A percentile compares a stretch with the other conserved stretches of the same genome.
Evolutionary conservation across 1,140 invertebrate genomes (phyloP).

Genomic region (Plectrocnemia conspersa): DNA sequence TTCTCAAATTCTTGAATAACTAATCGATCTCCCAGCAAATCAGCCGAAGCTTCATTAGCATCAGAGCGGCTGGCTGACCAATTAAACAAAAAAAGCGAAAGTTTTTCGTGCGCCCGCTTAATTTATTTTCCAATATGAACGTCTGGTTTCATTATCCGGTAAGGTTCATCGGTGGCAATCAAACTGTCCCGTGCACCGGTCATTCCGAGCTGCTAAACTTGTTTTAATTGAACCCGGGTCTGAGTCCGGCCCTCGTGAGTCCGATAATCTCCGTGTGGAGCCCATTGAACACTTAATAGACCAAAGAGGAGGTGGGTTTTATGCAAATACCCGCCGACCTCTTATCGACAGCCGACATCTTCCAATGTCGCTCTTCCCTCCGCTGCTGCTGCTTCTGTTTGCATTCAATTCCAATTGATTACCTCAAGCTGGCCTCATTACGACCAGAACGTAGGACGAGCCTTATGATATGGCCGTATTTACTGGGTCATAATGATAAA

Average conservation of each 20-base stretch:
- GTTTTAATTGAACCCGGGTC: slow-evolving; percentile 32
- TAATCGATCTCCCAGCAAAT: too few species aligned
- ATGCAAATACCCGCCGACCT: slow-evolving; percentile 22
- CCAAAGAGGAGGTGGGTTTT: slow-evolving; percentile 28
- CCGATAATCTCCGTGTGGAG: slow-evolving; percentile 26
- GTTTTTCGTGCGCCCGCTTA: too few species aligned
- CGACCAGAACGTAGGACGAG: neutral
- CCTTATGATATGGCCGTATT: too few species aligned
- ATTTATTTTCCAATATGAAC: neutral
- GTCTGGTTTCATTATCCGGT: slow-evolving; percentile 11
- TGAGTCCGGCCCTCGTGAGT: slow-evolving; percentile 17
- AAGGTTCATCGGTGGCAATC: neutral
- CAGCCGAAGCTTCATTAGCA: too few species aligned
- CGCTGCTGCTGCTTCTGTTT: too few species aligned
- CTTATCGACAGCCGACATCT: slow-evolving; percentile 7
- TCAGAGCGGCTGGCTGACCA: too few species aligned
- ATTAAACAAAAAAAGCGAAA: too few species aligned
- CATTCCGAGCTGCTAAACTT: slow-evolving; percentile 16
- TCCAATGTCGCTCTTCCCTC: neutral
- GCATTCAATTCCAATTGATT: too few species aligned
- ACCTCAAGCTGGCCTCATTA: slow-evolving; percentile 3
- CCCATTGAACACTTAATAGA: slow-evolving; percentile 34
- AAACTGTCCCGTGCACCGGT: neutral
- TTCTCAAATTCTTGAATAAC: too few species aligned
- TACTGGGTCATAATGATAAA: too few species aligned